Evolutionary conservation across 30 jellyfish, hydroid and myxozoan species (phyloP), one percentile per base, ranked within the genome.

Genomic region (Hydra vulgaris): DNA sequence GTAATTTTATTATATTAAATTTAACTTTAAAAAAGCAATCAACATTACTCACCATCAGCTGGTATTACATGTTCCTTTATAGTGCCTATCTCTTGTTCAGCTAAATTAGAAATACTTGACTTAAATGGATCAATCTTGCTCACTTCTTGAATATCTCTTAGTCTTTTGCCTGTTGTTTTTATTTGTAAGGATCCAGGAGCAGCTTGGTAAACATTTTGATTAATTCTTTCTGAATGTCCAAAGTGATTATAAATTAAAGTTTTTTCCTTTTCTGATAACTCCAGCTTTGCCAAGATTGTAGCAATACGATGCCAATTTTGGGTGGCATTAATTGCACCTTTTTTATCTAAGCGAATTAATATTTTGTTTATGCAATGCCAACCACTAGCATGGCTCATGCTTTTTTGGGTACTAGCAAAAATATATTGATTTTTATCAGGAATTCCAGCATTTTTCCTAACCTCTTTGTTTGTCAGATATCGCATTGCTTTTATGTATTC

Each of bases 301-400:
- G 87, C 87, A n/a, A 80, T 74, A 25, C 84, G 55, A 79, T 80
- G 87, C 12, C 85, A 71, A 70, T 66, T 80, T 19, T 70, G 27
- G 0, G 83, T 80, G 40, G 87, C 87, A 66, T 55, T 80, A 15
- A 80, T n/a, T 20, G 87, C 84, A 21, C 87, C 87, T 80, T 21
- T 19, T 80, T 61, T 21, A 21, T 82, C 70, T 15, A 80, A 72
- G 22, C 87, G 67, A n/a, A 61, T 26, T 55, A 80, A 25, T 21
- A 80, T 80, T 8, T 23, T 0, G 67, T 66, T 74, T 4, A 80
- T 70, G 20, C 84, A 66, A 23, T 66, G 83, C 87, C 87, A 66
- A 1, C 87, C 85, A 78, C 68, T 26, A 5, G 61, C 27, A 73
- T 19, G 67, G 23, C 55, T 18, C 55, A 19, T 3, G 27, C 53